Evolutionary conservation across 2,888 invertebrate species (phyloP), one percentile per base, ranked within the genome.

Genomic region (Tanypteryx hageni): DNA sequence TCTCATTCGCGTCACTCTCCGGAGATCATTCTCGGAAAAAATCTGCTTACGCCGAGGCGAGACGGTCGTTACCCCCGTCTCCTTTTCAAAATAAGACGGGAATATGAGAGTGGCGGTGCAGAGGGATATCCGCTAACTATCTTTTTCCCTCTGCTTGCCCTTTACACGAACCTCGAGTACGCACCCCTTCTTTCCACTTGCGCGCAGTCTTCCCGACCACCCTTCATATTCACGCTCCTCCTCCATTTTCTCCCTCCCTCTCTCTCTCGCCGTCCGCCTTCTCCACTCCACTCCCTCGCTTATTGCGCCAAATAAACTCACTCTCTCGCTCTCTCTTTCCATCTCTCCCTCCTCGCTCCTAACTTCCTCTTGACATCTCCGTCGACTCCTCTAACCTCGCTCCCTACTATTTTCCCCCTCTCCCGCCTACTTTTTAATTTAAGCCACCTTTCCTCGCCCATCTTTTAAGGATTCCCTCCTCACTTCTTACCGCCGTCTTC

Each of bases 21-120:
- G 68, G 16, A n/a, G 68, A 68, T 89, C 68, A 89, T 68, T 86
- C 31, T 61, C 18, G 84, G 27, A 31, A 58, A 86, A 86, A 68
- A 89, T 85, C 85, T 22, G 31, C 61, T 44, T 31, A 64, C 27
- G 8, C 44, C 44, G 89, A 89, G 89, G 27, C 68, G 64, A 64
- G 64, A 89, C 44, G 64, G 64, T 89, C 89, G 64, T 89, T 89
- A 68, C 44, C 89, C 86, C 14, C 0, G 61, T 11, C 61, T 44
- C 64, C 44, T 68, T 68, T 68, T 31, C 31, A 64, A 89, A 89
- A 64, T 68, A 68, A 68, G 68, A 89, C 89, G 44, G 11, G 86
- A 22, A 31, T 27, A 14, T 13, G 61, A 44, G 86, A 61, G 27
- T 18, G n/a, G 68, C 68, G n/a, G 11, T 13, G 16, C 64, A 64